phyloP scores from a whole-genome alignment of 2,797 vertebrate genomes.

The Paramormyrops hopkinsi region DNA sequence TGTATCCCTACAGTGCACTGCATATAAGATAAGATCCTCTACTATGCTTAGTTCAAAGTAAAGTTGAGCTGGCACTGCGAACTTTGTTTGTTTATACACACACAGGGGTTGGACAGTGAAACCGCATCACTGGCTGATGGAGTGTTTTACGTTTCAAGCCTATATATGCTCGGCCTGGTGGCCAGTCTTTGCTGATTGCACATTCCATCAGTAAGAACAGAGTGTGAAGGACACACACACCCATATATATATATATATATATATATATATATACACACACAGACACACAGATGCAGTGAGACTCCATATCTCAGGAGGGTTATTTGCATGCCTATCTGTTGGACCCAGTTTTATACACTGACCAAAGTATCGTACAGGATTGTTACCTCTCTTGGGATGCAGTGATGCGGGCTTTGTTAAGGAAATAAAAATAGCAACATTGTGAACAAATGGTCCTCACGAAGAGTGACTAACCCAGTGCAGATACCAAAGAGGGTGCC shows the following conservation, averaged over 20 bases:
- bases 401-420: background rate
- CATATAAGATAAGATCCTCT: background rate
- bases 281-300: background rate
- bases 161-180: background rate
- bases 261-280: background rate
- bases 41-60: background rate
- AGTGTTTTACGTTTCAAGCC: background rate
- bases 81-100: background rate
- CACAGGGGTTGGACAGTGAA: background rate
- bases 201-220: background rate
- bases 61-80: background rate
- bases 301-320: background rate
- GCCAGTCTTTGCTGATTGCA: background rate
- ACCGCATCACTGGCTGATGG: background rate
- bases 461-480: background rate
- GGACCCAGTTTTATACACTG: background rate
- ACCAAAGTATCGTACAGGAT: background rate
- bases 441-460: background rate
- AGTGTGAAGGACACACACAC: background rate
- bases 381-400: background rate
- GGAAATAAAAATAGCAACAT: slow-evolving; percentile 2
- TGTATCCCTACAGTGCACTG: background rate
- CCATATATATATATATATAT: no score
- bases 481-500: background rate
- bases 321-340: background rate